Percentiles rank a stretch among this genome's conserved stretches.
phyloP scores from a whole-genome alignment of 2,113 vertebrate species.

The Chamaetylas fuelleborni region DNA sequence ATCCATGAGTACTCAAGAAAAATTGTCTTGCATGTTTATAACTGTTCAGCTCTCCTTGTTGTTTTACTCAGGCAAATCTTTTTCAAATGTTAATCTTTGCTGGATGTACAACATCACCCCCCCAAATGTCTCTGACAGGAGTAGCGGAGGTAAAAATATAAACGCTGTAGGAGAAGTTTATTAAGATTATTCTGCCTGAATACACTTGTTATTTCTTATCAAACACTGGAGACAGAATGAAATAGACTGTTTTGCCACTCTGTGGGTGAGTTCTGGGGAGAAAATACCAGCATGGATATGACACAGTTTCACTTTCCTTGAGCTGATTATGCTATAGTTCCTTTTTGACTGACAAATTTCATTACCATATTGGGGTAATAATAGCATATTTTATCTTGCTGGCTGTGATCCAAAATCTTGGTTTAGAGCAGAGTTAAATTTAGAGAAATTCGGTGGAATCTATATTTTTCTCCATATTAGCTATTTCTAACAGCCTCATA shows the following conservation, averaged over 20 bases:
- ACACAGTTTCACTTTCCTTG: not conserved
- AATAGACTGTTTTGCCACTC: not conserved
- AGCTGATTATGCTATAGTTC: not conserved
- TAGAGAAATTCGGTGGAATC: not conserved
- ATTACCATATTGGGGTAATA: not conserved
- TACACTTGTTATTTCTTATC: not conserved
- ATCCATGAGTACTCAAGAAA: not conserved
- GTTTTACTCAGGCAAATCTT: not conserved
- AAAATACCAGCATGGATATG: not conserved
- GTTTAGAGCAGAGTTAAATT: not conserved
- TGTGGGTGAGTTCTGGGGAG: not conserved
- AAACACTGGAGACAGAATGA: not conserved
- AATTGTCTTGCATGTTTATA: not conserved
- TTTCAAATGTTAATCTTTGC: not conserved
- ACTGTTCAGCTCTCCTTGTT: not conserved
- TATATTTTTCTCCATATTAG: not conserved
- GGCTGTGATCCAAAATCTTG: not conserved
- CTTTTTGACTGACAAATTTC: not conserved
- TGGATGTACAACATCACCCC: not conserved
- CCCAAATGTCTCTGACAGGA: not conserved
- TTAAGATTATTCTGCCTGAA: conserved; percentile 1
- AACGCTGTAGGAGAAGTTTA: not conserved
- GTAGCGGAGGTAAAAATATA: not conserved
- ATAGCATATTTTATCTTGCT: not conserved
- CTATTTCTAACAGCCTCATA: not conserved